phyloP scores from a whole-genome alignment of 1,140 invertebrate genomes.

The Cepaea nemoralis region DNA sequence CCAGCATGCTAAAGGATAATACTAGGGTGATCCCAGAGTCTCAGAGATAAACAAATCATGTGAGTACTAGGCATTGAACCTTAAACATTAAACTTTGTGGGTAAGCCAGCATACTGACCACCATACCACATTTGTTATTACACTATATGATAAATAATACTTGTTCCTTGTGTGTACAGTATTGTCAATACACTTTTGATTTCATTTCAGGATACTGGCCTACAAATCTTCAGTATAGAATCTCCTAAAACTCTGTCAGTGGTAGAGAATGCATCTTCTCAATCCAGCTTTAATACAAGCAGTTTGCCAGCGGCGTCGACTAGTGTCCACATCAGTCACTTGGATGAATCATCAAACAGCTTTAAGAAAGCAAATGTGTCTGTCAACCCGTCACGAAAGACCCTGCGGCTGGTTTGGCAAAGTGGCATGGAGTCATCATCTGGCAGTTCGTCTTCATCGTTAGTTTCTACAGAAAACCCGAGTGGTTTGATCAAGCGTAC shows the following conservation, averaged over 20 bases:
- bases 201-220: slow-evolving; percentile 16
- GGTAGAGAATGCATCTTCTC: not conserved
- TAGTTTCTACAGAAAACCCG: slow-evolving; percentile 5
- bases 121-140: too few relatives aligned
- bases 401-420: slow-evolving; percentile 41
- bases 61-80: too few relatives aligned
- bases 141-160: too few relatives aligned
- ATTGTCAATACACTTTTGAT: slow-evolving; percentile 8
- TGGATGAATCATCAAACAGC: not conserved
- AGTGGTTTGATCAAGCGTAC: not conserved
- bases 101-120: too few relatives aligned
- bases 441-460: slow-evolving; percentile 29
- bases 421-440: slow-evolving; percentile 42
- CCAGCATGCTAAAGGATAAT: too few relatives aligned
- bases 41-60: too few relatives aligned
- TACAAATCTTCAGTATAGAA: slow-evolving; percentile 33
- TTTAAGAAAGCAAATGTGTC: not conserved
- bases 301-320: not conserved
- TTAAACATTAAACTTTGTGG: too few relatives aligned
- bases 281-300: not conserved
- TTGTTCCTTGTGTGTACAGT: too few relatives aligned
- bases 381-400: slow-evolving; percentile 4
- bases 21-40: too few relatives aligned
- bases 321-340: not conserved
- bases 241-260: slow-evolving; percentile 7